These are phyloP conservation scores for Macrostomum lignano DNA, from an alignment of 1,140 invertebrate species.

Conservation along the genomic window DNA sequence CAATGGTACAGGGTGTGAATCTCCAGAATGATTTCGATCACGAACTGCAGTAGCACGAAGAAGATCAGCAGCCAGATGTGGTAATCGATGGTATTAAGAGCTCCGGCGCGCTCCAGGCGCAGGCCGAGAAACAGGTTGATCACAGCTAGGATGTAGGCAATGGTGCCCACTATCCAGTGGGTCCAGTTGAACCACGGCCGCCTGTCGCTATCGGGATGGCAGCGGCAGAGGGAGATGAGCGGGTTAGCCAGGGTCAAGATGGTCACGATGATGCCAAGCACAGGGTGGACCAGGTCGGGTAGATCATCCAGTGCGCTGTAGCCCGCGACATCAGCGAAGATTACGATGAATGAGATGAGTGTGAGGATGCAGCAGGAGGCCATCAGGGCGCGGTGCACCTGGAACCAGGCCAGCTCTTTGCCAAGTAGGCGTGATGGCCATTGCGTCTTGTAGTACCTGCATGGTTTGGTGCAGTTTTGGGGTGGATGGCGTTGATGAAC, in stretches of 20 bases:
- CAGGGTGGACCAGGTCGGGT: slow-evolving; percentile 15
- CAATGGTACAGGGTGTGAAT: slow-evolving; percentile 25
- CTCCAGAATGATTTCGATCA: slow-evolving; percentile 51
- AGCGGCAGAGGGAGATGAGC: slow-evolving; percentile 54
- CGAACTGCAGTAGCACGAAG: slow-evolving; percentile 57
- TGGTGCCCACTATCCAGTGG: slow-evolving; percentile 66
- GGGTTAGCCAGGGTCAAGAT: slow-evolving; percentile 30
- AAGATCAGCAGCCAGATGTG: slow-evolving; percentile 52
- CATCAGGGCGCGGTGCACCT: slow-evolving; percentile 4
- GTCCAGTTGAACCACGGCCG: slow-evolving; percentile 68
- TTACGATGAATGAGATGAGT: not conserved
- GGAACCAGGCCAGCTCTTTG: slow-evolving; percentile 4
- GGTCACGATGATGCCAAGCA: slow-evolving; percentile 18
- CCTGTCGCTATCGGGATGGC: slow-evolving; percentile 46
- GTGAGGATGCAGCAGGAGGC: not conserved
- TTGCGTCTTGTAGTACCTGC: slow-evolving; percentile 5
- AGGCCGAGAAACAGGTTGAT: slow-evolving; percentile 69
- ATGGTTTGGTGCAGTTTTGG: too few relatives aligned
- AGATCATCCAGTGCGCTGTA: not conserved
- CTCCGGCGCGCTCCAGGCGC: slow-evolving; percentile 41
- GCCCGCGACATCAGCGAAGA: slow-evolving; percentile 7
- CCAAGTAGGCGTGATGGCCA: slow-evolving; percentile 1
- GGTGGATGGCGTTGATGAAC: too few relatives aligned
- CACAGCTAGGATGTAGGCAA: slow-evolving; percentile 68
- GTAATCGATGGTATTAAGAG: not conserved